Base-by-base conservation (phyloP, 2,797 vertebrate genomes). In the Propithecus deckenii region DNA sequence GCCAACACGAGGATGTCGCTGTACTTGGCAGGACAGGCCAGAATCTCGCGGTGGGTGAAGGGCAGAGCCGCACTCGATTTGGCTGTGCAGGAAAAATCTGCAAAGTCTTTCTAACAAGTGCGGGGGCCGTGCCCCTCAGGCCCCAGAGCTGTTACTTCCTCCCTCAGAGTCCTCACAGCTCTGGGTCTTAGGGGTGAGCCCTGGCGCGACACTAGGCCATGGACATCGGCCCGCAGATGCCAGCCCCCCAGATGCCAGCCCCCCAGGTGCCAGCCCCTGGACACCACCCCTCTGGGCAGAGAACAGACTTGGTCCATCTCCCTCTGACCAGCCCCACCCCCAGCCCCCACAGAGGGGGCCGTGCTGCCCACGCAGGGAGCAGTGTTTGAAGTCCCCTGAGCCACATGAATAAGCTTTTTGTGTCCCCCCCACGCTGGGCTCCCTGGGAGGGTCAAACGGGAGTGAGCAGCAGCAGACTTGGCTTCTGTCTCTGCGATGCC, bases 381-480 rank as follows among this genome's bases (percentile, higher is more conserved):
- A 41, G 22, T 41, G 67, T 41, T 38, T n/a, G 38, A 75, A 75
- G 88, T 78, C 4, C 43, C 63, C 86, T 20, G 86, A 48, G 43
- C 74, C 69, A 67, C n/a, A 86, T 75, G 94, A 97, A 96, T 95
- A 38, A 86, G 93, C 93, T 91, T 95, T 96, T 75, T 4, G 61
- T 91, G 91, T n/a, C 41, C 10, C 67, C 61, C 50, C 48, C 71
- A 87, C 35, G 18, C 76, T 25, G 67, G 79, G 61, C 63, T 57
- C 95, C 43, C 78, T 85, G 38, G 48, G 80, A 92, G 91, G 50
- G 78, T 94, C 96, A 92, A 41, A 91, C 38, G 78, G 88, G 79
- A 93, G 22, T 57, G 55, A 57, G 55, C 55, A 9, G 74, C 83
- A 65, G 61, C 93, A 93, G 75, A 28, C 59, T 84, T 15, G 2